Evolutionary conservation across 2,797 vertebrate species (phyloP), one percentile per base, ranked within the genome.

Genomic region (Ataeniobius toweri): DNA sequence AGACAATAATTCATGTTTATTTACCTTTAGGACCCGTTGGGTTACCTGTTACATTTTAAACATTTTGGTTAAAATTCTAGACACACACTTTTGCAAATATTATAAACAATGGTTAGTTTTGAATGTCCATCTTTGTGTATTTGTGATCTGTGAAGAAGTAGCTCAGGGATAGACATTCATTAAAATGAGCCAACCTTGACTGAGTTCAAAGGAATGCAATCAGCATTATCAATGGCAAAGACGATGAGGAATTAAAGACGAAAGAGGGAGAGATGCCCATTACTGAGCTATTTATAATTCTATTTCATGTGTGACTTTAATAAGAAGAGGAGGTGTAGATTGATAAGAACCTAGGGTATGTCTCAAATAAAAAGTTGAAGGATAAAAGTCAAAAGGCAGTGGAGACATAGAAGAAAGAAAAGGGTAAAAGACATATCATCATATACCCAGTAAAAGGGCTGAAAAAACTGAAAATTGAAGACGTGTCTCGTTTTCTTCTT

Each of bases 141-240:
- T 31, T 73, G 73, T 58, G 76, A 78, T 79, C 2, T 5, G 13
- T 41, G 74, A 10, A 86, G 75, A 93, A 93, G 90, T 90, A 91
- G 91, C 90, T 91, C 89, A 91, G 81, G 73, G 67, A 82, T 58
- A 80, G 79, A 81, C 56, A 83, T 82, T 85, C 81, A 86, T 92
- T 78, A 81, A 78, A 89, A 90, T 85, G 82, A 91, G 81, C 76
- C 80, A 39, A 73, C 56, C 78, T 75, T 16, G 12, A 76, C 1
- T 72, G 50, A 75, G 86, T 91, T 89, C 84, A 91, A 91, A 93
- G 68, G 79, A 86, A 83, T 70, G 48, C 72, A 67, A 58, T 83
- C 70, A 5, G 83, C 70, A 91, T 83, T 86, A 86, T 88, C 73
- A 83, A 74, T 55, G 65, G 73, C 53, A 73, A 82, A 78, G 72